Conservation (phyloP, 2,888 invertebrate species). For the Dinocampus coccinellae region DNA sequence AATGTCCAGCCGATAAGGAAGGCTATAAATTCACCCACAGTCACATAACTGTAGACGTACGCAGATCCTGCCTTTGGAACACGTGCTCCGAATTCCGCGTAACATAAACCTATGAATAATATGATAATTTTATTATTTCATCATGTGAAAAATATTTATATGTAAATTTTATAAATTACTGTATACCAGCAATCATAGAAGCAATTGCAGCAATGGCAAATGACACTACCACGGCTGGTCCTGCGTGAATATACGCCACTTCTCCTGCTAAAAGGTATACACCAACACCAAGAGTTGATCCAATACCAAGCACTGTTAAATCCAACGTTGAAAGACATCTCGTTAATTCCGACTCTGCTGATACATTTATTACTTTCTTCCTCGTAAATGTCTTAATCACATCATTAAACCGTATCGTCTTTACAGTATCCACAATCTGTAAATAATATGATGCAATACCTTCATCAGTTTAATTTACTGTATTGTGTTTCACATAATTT, state of each 20-base stretch:
- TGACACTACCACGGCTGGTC: constrained; percentile 88
- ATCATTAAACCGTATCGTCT: constrained; percentile 36
- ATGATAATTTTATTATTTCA: neutral
- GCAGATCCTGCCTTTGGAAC: constrained; percentile 94
- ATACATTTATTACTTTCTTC: constrained; percentile 51
- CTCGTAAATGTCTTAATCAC: constrained; percentile 49
- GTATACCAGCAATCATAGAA: constrained; percentile 88
- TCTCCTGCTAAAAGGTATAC: constrained; percentile 91
- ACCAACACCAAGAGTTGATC: constrained; percentile 89
- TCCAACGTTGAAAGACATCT: constrained; percentile 85
- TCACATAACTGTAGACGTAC: constrained; percentile 94
- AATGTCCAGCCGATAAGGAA: constrained; percentile 96
- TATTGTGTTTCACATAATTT: constrained; percentile 3
- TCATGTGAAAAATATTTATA: neutral
- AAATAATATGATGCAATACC: constrained; percentile 10
- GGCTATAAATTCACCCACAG: constrained; percentile 91
- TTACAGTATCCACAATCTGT: constrained; percentile 50
- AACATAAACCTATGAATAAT: constrained; percentile 80
- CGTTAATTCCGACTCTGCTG: constrained; percentile 69
- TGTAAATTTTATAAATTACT: neutral
- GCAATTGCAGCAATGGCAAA: constrained; percentile 92
- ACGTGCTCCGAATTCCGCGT: constrained; percentile 91
- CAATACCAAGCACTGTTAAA: constrained; percentile 85
- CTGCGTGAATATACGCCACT: constrained; percentile 84
- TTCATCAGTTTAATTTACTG: neutral